These are phyloP conservation scores for Oncorhynchus keta DNA, from an alignment of 2,113 vertebrate species.

Conservation along the genomic window DNA sequence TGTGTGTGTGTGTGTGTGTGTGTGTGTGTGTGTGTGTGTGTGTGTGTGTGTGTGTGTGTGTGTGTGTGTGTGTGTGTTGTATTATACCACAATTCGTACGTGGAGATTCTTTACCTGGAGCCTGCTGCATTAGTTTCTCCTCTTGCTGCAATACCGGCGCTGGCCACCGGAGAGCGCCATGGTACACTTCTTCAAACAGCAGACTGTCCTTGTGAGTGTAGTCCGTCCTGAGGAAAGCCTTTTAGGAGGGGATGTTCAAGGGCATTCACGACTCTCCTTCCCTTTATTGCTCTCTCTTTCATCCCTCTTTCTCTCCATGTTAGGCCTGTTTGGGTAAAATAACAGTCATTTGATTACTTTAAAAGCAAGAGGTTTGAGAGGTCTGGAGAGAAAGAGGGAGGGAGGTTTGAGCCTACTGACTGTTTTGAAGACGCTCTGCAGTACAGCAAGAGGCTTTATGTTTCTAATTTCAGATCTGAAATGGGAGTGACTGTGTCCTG, in stretches of 20 bases:
- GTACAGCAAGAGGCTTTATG: background rate
- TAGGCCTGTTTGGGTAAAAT: background rate
- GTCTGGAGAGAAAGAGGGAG: too few relatives aligned
- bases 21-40: conserved; percentile 27
- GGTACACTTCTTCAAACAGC: conserved; percentile 11
- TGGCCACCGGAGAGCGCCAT: conserved; percentile 66
- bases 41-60: conserved; percentile 6
- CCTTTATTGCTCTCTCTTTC: conserved; percentile 19
- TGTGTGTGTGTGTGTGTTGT: too few relatives aligned
- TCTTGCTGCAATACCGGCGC: conserved; percentile 21
- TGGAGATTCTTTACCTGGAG: conserved; percentile 66
- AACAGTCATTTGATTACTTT: background rate
- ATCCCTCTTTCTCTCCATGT: background rate
- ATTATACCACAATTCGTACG: too few relatives aligned
- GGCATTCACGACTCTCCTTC: conserved; percentile 33
- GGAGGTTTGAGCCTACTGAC: too few relatives aligned
- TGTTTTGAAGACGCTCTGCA: too few relatives aligned
- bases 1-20: conserved; percentile 11
- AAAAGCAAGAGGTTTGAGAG: too few relatives aligned
- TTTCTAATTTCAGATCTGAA: background rate
- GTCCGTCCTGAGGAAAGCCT: conserved; percentile 48
- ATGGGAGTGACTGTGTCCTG: background rate
- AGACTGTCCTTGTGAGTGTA: conserved; percentile 47
- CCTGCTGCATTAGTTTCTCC: conserved; percentile 41
- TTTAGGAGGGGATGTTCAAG: conserved; percentile 51